These are phyloP conservation scores for Enteromius treurensis DNA, from an alignment of 2,797 vertebrate species.

Conservation along the genomic window DNA sequence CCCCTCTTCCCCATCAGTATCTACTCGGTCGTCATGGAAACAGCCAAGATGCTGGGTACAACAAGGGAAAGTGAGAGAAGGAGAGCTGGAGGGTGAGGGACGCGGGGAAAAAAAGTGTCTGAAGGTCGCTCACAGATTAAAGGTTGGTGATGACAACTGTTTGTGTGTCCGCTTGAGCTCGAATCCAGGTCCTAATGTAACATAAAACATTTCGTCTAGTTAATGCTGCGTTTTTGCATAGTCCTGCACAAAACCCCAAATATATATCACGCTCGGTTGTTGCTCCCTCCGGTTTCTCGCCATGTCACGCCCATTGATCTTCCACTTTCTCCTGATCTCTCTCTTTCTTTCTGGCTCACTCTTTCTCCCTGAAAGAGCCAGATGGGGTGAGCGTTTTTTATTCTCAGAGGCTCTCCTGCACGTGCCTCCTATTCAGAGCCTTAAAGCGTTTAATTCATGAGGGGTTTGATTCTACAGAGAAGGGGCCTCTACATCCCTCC, in stretches of 20 bases:
- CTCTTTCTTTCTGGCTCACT: conserved; percentile 42
- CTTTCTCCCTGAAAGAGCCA: conserved; percentile 65
- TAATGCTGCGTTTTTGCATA: conserved; percentile 3
- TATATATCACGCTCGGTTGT: conserved; percentile 1
- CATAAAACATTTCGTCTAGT: conserved; percentile 3
- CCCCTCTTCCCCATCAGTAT: conserved; percentile 64
- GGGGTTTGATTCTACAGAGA: conserved; percentile 61
- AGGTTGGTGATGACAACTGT: conserved; percentile 60
- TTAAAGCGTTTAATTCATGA: conserved; percentile 76
- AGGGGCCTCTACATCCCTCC: conserved; percentile 66
- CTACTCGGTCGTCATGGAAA: conserved; percentile 78
- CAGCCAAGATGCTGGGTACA: conserved; percentile 75
- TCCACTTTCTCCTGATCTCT: conserved; percentile 51
- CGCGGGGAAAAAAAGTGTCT: conserved; percentile 62
- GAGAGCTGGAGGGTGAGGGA: conserved; percentile 57
- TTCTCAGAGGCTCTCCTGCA: conserved; percentile 71
- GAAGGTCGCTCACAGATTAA: conserved; percentile 69
- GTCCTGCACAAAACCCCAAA: conserved; percentile 3
- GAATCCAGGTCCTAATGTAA: background rate
- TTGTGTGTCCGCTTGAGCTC: background rate
- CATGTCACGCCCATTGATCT: conserved; percentile 42
- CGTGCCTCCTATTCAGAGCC: conserved; percentile 79
- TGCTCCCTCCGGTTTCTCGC: conserved; percentile 33
- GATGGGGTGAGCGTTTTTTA: conserved; percentile 74
- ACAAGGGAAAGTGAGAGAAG: conserved; percentile 45